Percentiles rank a stretch among this genome's conserved stretches.
phyloP scores from a whole-genome alignment of 1,140 invertebrate species.

The Ridgeia piscesae region DNA sequence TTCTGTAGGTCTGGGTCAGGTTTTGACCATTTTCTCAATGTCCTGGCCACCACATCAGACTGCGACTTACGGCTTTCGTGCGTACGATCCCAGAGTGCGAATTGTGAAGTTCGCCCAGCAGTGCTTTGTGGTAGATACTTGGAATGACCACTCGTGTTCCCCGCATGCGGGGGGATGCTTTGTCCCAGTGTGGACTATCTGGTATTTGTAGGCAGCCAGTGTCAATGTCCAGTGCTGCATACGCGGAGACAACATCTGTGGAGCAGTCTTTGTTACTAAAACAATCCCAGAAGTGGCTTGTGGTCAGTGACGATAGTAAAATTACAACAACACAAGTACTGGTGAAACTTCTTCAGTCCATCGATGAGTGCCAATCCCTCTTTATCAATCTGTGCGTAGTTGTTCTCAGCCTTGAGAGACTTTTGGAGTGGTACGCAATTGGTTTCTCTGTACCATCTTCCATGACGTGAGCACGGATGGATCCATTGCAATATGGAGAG shows the following conservation, averaged over 20 bases:
- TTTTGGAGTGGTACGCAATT: background rate
- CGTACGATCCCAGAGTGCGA: constrained; percentile 59
- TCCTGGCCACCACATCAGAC: constrained; percentile 61
- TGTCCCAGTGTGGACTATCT: background rate
- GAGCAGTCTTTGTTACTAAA: background rate
- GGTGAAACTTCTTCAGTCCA: constrained; percentile 19
- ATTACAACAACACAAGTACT: constrained; percentile 5
- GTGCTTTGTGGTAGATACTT: constrained; percentile 43
- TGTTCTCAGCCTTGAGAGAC: background rate
- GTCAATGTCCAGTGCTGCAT: constrained; percentile 21
- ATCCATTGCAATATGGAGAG: constrained; percentile 18
- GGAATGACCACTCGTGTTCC: constrained; percentile 46
- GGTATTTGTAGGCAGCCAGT: constrained; percentile 20
- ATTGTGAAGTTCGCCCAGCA: constrained; percentile 54
- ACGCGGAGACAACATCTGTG: background rate
- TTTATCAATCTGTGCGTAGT: constrained; percentile 24
- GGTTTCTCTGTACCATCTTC: constrained; percentile 11
- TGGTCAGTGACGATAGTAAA: constrained; percentile 20
- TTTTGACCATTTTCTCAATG: constrained; percentile 50
- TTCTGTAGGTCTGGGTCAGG: constrained; percentile 39
- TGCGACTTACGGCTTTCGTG: constrained; percentile 57
- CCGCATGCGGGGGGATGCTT: background rate
- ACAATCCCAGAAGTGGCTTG: constrained; percentile 9
- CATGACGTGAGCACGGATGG: constrained; percentile 15
- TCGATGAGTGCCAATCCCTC: background rate